Base-by-base conservation (phyloP, 2,113 vertebrate genomes). In the Plecturocebus donacophilus region DNA sequence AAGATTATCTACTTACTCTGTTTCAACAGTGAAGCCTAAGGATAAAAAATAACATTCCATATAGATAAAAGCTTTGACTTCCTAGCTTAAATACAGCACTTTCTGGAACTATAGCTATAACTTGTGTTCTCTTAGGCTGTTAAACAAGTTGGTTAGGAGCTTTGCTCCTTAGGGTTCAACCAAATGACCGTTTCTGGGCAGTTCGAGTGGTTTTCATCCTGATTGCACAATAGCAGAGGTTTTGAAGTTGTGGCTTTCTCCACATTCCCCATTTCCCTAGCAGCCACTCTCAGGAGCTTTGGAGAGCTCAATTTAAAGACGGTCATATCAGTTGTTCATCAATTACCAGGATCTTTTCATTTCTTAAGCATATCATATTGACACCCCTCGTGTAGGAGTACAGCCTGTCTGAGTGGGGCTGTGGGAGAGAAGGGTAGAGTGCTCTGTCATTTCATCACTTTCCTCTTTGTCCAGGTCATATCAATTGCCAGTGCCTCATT, bases 1-100 rank as follows among this genome's bases (percentile, higher is more conserved):
- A 98, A 42, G 52, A 94, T 95, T 84, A 97, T 97, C 87, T 95
- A 89, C 86, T 97, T 95, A 98, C 70, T 96, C 97, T 98, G 75
- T 97, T 98, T 97, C 97, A 98, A 95, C 91, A 97, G 79, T 56
- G 84, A 96, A 87, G 77, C 89, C 97, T 97, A 97, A 97, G 82
- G 94, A 94, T 97, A 92, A 97, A 98, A 95, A 79, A 64, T 79
- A 93, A 94, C 68, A 96, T 97, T 94, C n/a, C 35, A 2, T 2
- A 21, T 8, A 90, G 68, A 61, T 75, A 81, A 97, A 68, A 96
- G 38, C 87, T 92, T 87, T 45, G 64, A 0, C 21, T 71, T 94
- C 45, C 21, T 8, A 83, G 17, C 40, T 97, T 89, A 71, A 88
- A 93, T 68, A 87, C 13, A 17, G 70, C 54, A 73, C 58, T 73